These are phyloP conservation scores for Catamblyrhynchus diadema DNA, from an alignment of 2,797 vertebrate genomes.

Conservation along the genomic window DNA sequence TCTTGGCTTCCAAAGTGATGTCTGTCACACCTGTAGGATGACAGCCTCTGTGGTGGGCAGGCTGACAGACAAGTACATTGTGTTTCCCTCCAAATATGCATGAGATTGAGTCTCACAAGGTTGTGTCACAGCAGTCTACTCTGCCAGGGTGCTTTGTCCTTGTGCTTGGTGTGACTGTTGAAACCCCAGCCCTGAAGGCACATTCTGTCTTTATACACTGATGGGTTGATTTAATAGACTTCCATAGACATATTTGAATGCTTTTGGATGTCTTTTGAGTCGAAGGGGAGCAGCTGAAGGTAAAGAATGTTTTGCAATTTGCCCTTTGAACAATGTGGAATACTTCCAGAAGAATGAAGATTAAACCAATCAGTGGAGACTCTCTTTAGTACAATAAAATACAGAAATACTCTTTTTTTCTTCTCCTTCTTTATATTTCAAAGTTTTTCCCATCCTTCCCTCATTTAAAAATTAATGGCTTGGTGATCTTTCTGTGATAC, in stretches of 20 bases:
- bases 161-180: neutral
- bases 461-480: neutral
- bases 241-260: neutral
- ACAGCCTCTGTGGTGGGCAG: neutral
- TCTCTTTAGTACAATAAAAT: neutral
- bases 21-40: neutral
- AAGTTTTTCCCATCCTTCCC: neutral
- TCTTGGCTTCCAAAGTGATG: neutral
- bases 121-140: neutral
- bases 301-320: neutral
- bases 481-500: neutral
- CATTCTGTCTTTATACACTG: accelerated
- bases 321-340: neutral
- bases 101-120: neutral
- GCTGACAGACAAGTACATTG: neutral
- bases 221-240: neutral
- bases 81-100: neutral
- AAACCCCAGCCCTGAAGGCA: neutral
- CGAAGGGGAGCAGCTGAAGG: neutral
- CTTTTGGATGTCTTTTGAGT: neutral
- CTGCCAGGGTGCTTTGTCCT: neutral
- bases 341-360: neutral
- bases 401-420: neutral
- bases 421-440: neutral
- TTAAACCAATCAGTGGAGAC: neutral